These are phyloP conservation scores for Ceraclea dissimilis DNA, from an alignment of 2,888 invertebrate genomes.

Conservation along the genomic window DNA sequence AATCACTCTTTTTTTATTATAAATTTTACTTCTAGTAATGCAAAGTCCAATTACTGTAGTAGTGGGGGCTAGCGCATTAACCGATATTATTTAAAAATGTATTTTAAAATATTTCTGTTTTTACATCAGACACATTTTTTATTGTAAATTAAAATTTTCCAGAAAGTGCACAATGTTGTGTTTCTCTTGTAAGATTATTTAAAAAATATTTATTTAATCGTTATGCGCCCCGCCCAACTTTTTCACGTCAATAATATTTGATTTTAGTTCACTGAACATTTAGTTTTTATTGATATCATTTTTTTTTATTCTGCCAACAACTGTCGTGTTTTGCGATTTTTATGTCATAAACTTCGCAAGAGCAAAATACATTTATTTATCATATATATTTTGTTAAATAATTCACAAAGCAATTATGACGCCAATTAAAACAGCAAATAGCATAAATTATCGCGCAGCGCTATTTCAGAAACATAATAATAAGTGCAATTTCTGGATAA, in stretches of 20 bases:
- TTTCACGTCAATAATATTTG: neutral
- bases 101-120: neutral
- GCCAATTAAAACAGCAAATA: too few species aligned
- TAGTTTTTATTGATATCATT: neutral
- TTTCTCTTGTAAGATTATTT: constrained; percentile 1
- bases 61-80: neutral
- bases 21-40: neutral
- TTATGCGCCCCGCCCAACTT: constrained; percentile 9
- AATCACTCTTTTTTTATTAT: neutral
- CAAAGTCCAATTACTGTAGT: neutral
- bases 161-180: constrained; percentile 21
- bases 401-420: too few species aligned
- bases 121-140: neutral
- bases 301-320: constrained; percentile 22
- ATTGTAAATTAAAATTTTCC: constrained; percentile 10
- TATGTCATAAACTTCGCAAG: neutral
- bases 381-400: neutral
- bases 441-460: neutral
- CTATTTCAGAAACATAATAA: neutral
- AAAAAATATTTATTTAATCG: constrained; percentile 6
- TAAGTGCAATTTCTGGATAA: constrained; percentile 19
- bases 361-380: neutral
- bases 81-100: neutral
- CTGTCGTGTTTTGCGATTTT: constrained; percentile 19
- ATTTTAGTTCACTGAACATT: constrained; percentile 5